Percentiles rank a stretch among this genome's conserved stretches.
phyloP scores from a whole-genome alignment of 2,113 vertebrate genomes.

The Synodontis membranacea region DNA sequence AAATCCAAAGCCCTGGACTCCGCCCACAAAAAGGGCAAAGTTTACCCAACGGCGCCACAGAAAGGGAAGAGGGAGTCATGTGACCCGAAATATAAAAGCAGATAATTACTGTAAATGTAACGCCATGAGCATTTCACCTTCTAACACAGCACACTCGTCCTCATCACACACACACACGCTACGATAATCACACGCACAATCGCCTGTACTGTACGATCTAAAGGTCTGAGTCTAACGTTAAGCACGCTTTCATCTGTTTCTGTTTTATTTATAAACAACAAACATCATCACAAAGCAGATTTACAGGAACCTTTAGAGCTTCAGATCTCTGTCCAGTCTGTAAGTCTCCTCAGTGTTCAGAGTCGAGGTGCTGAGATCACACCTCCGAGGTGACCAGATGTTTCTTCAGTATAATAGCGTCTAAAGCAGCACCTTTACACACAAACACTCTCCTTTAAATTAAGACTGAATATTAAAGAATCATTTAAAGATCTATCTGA shows the following conservation, averaged over 20 bases:
- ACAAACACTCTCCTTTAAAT: background rate
- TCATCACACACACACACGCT: background rate
- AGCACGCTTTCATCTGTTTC: background rate
- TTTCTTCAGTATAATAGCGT: background rate
- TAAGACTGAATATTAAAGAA: too few relatives aligned
- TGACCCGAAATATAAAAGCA: slow-evolving; percentile 75
- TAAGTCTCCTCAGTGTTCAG: too few relatives aligned
- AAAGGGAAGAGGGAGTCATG: slow-evolving; percentile 75
- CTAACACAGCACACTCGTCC: background rate
- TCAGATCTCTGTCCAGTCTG: too few relatives aligned
- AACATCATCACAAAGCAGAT: background rate
- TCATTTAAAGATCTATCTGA: too few relatives aligned
- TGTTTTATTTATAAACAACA: background rate
- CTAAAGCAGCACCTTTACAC: background rate
- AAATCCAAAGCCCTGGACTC: slow-evolving; percentile 68
- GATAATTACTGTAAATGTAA: slow-evolving; percentile 74
- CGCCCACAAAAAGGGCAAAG: slow-evolving; percentile 62
- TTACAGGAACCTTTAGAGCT: background rate
- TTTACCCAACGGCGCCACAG: slow-evolving; percentile 61
- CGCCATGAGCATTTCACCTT: slow-evolving; percentile 11
- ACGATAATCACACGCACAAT: background rate
- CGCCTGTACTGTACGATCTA: background rate
- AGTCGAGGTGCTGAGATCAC: background rate
- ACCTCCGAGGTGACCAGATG: background rate
- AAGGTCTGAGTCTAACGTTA: background rate